Conservation (phyloP, 2,113 vertebrate species). For the Tichodroma muraria region DNA sequence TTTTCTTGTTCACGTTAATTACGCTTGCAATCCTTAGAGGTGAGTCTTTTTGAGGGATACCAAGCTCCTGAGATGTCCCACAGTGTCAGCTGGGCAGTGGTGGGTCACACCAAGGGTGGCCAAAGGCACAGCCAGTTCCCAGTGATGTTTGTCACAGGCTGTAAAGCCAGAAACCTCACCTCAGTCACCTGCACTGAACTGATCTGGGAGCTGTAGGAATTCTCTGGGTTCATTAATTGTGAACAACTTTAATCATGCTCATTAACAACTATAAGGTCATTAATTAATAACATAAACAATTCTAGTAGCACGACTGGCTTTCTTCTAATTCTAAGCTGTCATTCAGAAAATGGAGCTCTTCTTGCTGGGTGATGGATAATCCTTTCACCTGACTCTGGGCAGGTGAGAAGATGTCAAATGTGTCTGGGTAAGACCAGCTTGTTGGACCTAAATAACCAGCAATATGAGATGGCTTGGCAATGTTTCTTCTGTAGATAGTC, state of each 20-base stretch:
- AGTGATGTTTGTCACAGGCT: neutral
- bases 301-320: neutral
- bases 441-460: neutral
- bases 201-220: neutral
- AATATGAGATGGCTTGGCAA: neutral
- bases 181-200: neutral
- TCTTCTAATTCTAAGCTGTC: neutral
- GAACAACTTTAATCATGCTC: constrained; percentile 7
- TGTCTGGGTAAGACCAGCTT: neutral
- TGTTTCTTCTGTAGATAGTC: neutral
- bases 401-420: neutral
- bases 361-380: neutral
- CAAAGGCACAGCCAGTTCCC: neutral
- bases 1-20: neutral
- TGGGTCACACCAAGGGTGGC: neutral
- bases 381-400: neutral
- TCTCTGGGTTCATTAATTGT: constrained; percentile 11
- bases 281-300: constrained; percentile 44
- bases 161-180: neutral
- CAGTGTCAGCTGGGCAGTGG: neutral
- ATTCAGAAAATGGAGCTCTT: neutral
- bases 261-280: neutral
- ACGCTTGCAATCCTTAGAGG: neutral
- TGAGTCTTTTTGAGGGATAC: neutral
- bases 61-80: neutral